Base-by-base conservation (phyloP, 2,797 vertebrate species). In the Tadarida brasiliensis region DNA sequence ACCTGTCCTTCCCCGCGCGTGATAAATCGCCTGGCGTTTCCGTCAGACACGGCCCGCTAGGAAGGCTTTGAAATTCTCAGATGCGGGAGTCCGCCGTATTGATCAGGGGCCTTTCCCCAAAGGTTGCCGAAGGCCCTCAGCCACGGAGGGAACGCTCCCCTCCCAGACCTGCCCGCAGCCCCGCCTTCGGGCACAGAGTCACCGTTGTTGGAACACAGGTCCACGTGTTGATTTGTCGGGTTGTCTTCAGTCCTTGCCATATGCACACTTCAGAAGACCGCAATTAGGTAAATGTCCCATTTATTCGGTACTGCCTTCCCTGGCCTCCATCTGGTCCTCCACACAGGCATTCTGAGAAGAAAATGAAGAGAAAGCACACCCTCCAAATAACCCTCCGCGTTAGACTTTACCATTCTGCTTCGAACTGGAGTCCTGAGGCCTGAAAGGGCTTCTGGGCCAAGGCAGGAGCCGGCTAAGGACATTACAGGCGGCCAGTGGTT, bases 1-100 rank as follows among this genome's bases (percentile, higher is more conserved):
- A 80, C 95, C 94, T 96, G 80, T 98, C 98, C 97, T 74, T 90
- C 94, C 84, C 86, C 57, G 78, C 15, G 19, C 80, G 26, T 97
- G 97, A 98, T 97, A 97, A 98, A 98, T 97, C 96, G n/a, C 95
- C 97, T 98, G 98, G 98, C 97, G 97, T 98, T 98, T 98, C n/a
- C 88, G 96, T 90, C 84, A 97, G 97, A 97, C 95, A 93, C n/a
- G 74, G 68, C 35, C 74, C 95, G 95, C 6, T 59, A 94, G 97
- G 96, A 96, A 96, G 87, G 30, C 90, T 97, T 98, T 97, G 91
- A 97, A 97, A 96, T 98, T 98, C 97, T 98, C 94, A 96, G 80
- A 92, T 97, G 96, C 94, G 17, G 95, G 97, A 97, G 91, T 96
- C 97, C 96, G 93, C 97, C 97, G 97, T 98, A 98, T 98, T 97